Conservation (phyloP, 2,888 invertebrate species). For the Chymomyza caudatula region DNA sequence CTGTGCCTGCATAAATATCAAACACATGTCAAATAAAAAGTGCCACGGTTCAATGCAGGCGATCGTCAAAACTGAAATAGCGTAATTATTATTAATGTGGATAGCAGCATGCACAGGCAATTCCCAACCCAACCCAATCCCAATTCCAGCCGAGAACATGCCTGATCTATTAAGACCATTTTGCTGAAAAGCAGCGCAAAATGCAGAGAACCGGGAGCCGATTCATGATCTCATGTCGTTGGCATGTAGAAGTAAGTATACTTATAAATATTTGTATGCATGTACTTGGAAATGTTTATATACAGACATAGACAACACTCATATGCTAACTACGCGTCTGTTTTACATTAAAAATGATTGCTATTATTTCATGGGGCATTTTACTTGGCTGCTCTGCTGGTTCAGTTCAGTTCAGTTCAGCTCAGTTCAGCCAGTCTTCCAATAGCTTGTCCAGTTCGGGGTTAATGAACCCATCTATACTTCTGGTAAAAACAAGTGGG, state of each 20-base stretch:
- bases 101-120: background rate
- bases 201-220: background rate
- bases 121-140: background rate
- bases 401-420: background rate
- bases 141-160: background rate
- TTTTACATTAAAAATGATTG: constrained; percentile 54
- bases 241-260: background rate
- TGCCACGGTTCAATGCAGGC: background rate
- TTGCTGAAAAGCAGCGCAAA: background rate
- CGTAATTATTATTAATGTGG: constrained; percentile 57
- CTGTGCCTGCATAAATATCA: constrained; percentile 52
- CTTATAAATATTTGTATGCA: background rate
- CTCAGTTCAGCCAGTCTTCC: background rate
- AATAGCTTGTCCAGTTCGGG: constrained; percentile 16
- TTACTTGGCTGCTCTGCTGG: constrained; percentile 5
- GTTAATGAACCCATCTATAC: constrained; percentile 12
- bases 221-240: constrained; percentile 45
- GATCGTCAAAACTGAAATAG: constrained; percentile 21
- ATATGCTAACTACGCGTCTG: constrained; percentile 36
- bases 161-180: background rate
- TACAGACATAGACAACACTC: constrained; percentile 37
- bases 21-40: constrained; percentile 50
- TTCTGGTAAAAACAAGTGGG: background rate
- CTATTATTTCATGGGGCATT: constrained; percentile 41
- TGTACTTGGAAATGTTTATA: background rate